These are phyloP conservation scores for Stegana nigrithorax DNA, from an alignment of 2,888 invertebrate species.

Conservation along the genomic window DNA sequence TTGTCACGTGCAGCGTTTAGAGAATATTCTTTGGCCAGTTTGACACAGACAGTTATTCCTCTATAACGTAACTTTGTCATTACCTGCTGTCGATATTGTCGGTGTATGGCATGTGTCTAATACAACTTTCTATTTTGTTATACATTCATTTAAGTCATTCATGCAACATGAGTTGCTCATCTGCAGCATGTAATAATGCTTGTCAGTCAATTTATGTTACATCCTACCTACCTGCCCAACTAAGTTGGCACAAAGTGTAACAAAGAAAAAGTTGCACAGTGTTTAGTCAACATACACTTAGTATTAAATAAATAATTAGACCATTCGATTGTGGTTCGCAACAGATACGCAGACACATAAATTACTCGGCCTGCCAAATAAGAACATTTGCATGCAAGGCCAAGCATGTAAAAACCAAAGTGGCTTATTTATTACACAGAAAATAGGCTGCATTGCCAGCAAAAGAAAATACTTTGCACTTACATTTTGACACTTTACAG, in stretches of 20 bases:
- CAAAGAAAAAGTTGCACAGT: no score
- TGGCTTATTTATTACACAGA: no score
- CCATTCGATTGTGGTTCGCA: constrained; percentile 22
- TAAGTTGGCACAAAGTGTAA: no score
- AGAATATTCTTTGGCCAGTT: not conserved
- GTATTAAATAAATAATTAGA: constrained; percentile 47
- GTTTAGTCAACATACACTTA: constrained; percentile 46
- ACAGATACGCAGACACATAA: constrained; percentile 12
- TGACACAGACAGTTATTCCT: not conserved
- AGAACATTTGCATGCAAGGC: constrained; percentile 55
- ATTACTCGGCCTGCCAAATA: constrained; percentile 39
- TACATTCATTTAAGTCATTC: not conserved
- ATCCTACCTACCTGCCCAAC: no score
- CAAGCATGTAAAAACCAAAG: no score
- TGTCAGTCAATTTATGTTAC: not conserved
- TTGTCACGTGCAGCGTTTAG: constrained; percentile 4
- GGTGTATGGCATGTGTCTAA: not conserved
- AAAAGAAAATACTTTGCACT: no score
- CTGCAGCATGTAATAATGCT: not conserved
- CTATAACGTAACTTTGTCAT: no score
- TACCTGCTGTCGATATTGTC: not conserved
- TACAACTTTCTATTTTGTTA: not conserved
- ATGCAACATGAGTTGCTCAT: not conserved
- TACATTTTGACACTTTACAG: no score
- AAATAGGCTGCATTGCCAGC: no score